Base-by-base conservation (phyloP, 1,140 invertebrate species). In the Drosophila littoralis region DNA sequence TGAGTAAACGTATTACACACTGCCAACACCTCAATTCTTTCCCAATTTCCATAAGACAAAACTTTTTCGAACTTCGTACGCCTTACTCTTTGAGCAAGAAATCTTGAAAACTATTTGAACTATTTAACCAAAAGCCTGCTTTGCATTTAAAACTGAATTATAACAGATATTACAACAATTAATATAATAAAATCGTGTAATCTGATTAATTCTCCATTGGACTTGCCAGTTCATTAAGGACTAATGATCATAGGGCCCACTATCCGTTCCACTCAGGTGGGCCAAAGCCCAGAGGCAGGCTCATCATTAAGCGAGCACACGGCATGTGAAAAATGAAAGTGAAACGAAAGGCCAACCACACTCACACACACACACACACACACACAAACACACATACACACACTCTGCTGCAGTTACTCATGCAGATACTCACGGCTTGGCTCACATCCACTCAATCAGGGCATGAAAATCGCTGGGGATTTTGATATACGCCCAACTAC, bases 271-370 rank as follows among this genome's bases (percentile, higher is more conserved):
- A 48, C 54, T 77, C 65, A 68, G 66, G 48, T 73, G 67, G 35
- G 35, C 45, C 45, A 57, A 70, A 40, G 73, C 81, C 61, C 74
- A 73, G 54, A 67, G 74, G 79, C 79, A 50, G 72, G n/a, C 68
- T 68, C 43, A 60, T 88, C 83, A 83, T 85, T 88, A 88, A 63
- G 67, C 33, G 65, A 54, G 51, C 46, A 55, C 83, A 79, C 60
- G 76, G 79, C 67, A 88, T 74, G 88, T 88, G 65, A 82, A 86
- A 86, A 88, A 86, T 86, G 75, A 85, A 85, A 82, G 69, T 74
- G 46, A 64, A 80, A 77, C 63, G 65, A 61, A 48, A 61, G 70
- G 54, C 64, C 42, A 35, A 71, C 46, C n/a, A 52, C 51, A 12
- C 38, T 51, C 35, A 57, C 57, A 67, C 1, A n/a, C 28, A 36